Evolutionary conservation across 2,113 vertebrate species (phyloP).

Genomic region (Caracal caracal): DNA sequence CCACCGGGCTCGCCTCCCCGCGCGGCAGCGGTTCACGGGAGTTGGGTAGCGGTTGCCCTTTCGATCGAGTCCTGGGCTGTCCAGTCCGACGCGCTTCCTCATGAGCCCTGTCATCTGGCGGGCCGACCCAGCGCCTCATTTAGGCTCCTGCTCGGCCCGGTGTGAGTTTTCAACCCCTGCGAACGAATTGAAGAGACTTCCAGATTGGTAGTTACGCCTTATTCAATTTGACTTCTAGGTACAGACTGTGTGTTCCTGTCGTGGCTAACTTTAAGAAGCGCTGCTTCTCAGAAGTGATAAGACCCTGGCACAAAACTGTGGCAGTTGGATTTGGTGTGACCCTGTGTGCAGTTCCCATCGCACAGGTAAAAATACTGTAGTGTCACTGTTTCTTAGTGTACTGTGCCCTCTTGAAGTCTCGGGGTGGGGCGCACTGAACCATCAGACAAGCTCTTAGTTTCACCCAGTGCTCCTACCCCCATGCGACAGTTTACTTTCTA

Average conservation of each 20-base stretch:
- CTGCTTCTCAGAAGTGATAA: not conserved
- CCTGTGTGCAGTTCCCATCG: conserved; percentile 85
- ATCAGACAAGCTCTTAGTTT: not conserved
- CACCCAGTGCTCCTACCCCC: not conserved
- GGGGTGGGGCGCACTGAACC: not conserved
- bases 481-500: not conserved
- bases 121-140: not conserved
- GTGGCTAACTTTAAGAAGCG: not conserved
- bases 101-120: no score
- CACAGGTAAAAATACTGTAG: conserved; percentile 78
- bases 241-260: conserved; percentile 71
- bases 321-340: conserved; percentile 83
- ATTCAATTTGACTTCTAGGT: not conserved
- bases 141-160: not conserved
- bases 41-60: not conserved
- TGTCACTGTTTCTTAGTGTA: not conserved
- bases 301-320: conserved; percentile 76
- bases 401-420: not conserved
- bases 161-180: not conserved
- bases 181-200: not conserved
- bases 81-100: rapidly evolving
- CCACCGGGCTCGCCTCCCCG: not conserved
- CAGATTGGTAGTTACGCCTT: not conserved
- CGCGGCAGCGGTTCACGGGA: not conserved
- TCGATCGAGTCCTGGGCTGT: not conserved